Conservation (phyloP, 2,797 vertebrate species). For the Lagodon rhomboides region DNA sequence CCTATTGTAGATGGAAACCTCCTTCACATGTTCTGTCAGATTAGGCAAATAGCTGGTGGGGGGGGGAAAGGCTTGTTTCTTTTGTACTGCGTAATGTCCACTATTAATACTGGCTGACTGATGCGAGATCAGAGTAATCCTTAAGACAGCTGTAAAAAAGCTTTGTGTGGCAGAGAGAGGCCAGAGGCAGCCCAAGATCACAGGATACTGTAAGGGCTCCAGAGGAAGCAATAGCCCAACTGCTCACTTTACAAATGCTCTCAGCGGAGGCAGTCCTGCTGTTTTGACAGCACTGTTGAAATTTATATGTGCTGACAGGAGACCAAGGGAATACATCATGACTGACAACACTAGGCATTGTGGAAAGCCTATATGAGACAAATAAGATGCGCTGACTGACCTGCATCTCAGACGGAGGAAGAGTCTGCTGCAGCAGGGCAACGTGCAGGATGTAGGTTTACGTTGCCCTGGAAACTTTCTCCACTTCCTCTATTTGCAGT, state of each 20-base stretch:
- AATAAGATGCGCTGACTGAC: slow-evolving; percentile 76
- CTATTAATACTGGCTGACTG: slow-evolving; percentile 50
- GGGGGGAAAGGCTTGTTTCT: slow-evolving; percentile 5
- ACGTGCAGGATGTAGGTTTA: slow-evolving; percentile 34
- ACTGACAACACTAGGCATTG: slow-evolving; percentile 81
- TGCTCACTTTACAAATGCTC: slow-evolving; percentile 86
- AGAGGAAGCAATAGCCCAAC: slow-evolving; percentile 77
- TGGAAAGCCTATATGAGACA: slow-evolving; percentile 76
- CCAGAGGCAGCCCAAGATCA: slow-evolving; percentile 72
- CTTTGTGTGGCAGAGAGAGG: slow-evolving; percentile 62
- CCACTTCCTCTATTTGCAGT: slow-evolving; percentile 42
- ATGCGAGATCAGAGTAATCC: slow-evolving; percentile 60
- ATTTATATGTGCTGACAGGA: slow-evolving; percentile 81
- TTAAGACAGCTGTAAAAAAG: slow-evolving; percentile 70
- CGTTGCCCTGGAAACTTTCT: slow-evolving; percentile 45
- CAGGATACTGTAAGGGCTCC: slow-evolving; percentile 74
- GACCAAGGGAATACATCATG: slow-evolving; percentile 81
- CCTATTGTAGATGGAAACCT: background rate
- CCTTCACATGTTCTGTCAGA: slow-evolving; percentile 3
- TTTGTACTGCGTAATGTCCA: slow-evolving; percentile 47
- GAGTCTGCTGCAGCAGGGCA: slow-evolving; percentile 51
- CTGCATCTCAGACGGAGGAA: slow-evolving; percentile 64
- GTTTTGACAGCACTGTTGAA: slow-evolving; percentile 84
- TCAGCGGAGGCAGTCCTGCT: slow-evolving; percentile 80
- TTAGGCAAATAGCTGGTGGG: slow-evolving; percentile 2